phyloP scores from a whole-genome alignment of 2,113 vertebrate genomes.

The Gadus macrocephalus region DNA sequence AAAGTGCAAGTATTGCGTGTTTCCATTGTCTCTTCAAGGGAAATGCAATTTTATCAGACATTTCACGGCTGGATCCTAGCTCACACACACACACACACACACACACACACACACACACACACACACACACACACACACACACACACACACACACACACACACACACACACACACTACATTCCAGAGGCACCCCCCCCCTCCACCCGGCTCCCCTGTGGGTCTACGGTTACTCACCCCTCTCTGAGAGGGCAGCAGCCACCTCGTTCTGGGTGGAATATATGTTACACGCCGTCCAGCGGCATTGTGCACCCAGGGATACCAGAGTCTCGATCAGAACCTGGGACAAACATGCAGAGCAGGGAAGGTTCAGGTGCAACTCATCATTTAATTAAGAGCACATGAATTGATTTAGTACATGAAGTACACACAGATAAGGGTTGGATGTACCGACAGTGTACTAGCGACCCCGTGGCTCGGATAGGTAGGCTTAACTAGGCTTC shows the following conservation, averaged over 20 bases:
- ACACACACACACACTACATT: neutral
- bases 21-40: slow-evolving; percentile 26
- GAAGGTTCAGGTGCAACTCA: no score
- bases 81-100: neutral
- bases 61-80: slow-evolving; percentile 25
- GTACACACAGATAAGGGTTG: no score
- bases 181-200: no score
- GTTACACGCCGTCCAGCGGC: slow-evolving; percentile 98
- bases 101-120: slow-evolving; percentile 6
- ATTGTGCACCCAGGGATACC: slow-evolving; percentile 92
- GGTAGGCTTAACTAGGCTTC: no score
- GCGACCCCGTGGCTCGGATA: no score
- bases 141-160: slow-evolving; percentile 14
- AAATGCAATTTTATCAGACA: slow-evolving; percentile 21
- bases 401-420: no score
- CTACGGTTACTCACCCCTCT: slow-evolving; percentile 48
- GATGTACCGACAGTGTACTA: no score
- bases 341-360: neutral
- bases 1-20: slow-evolving; percentile 20
- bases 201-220: neutral
- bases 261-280: slow-evolving; percentile 98
- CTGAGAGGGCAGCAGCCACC: slow-evolving; percentile 91
- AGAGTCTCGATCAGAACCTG: slow-evolving; percentile 97
- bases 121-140: slow-evolving; percentile 2
- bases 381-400: no score